A percentile compares a stretch with the other conserved stretches of the same genome.
Conservation (phyloP, 1,140 invertebrate species). For the Calephelis virginiensis region DNA sequence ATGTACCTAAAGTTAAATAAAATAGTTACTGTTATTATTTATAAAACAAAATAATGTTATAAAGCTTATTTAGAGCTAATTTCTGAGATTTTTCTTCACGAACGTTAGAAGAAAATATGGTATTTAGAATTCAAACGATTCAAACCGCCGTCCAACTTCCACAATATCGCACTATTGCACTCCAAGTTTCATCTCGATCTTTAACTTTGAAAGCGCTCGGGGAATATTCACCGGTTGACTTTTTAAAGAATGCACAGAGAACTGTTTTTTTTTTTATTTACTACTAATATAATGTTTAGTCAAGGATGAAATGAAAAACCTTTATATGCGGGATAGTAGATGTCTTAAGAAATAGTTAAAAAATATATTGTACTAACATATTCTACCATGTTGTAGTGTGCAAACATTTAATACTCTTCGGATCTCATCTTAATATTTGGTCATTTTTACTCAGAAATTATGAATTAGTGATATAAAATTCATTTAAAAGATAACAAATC, state of each 20-base stretch:
- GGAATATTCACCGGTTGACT: slow-evolving; percentile 37
- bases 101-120: slow-evolving; percentile 21
- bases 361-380: no score
- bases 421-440: no score
- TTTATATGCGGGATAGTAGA: background rate
- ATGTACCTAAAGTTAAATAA: no score
- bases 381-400: no score
- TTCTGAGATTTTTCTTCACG: slow-evolving; percentile 28
- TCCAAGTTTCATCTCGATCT: slow-evolving; percentile 50
- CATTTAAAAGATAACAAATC: no score
- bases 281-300: background rate
- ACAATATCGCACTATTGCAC: slow-evolving; percentile 52
- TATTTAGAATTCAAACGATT: slow-evolving; percentile 50
- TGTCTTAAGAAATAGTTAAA: no score
- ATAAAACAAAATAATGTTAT: background rate
- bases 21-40: background rate
- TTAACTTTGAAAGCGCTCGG: slow-evolving; percentile 38
- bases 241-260: slow-evolving; percentile 33
- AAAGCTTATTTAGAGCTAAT: no score
- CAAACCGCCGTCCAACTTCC: slow-evolving; percentile 44
- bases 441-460: no score
- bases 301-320: background rate
- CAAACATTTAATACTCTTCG: no score
- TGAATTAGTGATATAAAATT: no score
- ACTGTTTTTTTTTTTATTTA: slow-evolving; percentile 23